Conservation (phyloP, 2,888 invertebrate species). For the Archips xylosteana region DNA sequence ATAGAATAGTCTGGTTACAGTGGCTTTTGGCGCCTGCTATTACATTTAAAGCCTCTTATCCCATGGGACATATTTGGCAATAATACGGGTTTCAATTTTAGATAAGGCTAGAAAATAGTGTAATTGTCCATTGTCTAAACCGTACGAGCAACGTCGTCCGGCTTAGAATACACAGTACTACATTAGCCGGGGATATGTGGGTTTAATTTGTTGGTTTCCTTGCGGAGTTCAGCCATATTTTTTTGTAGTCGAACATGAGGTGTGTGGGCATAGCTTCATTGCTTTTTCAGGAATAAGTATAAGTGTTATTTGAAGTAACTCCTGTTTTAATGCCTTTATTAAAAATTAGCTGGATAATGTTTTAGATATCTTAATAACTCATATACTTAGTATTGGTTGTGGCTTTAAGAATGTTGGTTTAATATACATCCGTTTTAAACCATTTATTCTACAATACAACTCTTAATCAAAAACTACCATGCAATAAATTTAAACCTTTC, state of each 20-base stretch:
- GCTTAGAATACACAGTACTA: slow-evolving; percentile 37
- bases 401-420: too few species aligned
- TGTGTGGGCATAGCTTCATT: neutral
- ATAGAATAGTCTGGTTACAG: slow-evolving; percentile 29
- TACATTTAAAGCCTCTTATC: slow-evolving; percentile 47
- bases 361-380: too few species aligned
- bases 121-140: slow-evolving; percentile 58
- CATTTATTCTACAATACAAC: too few species aligned
- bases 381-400: too few species aligned
- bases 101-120: slow-evolving; percentile 66
- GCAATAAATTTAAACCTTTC: neutral
- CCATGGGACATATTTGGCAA: slow-evolving; percentile 62
- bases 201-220: slow-evolving; percentile 31
- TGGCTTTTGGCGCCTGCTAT: slow-evolving; percentile 38
- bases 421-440: too few species aligned
- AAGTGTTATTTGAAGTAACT: neutral
- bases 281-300: neutral
- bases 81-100: slow-evolving; percentile 73
- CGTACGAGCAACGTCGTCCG: slow-evolving; percentile 21
- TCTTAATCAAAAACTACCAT: too few species aligned
- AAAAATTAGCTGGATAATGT: neutral
- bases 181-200: slow-evolving; percentile 24
- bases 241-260: slow-evolving; percentile 5
- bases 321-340: neutral
- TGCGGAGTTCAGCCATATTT: slow-evolving; percentile 20